Base-by-base conservation (phyloP, 2,113 vertebrate species). In the Apaloderma vittatum region DNA sequence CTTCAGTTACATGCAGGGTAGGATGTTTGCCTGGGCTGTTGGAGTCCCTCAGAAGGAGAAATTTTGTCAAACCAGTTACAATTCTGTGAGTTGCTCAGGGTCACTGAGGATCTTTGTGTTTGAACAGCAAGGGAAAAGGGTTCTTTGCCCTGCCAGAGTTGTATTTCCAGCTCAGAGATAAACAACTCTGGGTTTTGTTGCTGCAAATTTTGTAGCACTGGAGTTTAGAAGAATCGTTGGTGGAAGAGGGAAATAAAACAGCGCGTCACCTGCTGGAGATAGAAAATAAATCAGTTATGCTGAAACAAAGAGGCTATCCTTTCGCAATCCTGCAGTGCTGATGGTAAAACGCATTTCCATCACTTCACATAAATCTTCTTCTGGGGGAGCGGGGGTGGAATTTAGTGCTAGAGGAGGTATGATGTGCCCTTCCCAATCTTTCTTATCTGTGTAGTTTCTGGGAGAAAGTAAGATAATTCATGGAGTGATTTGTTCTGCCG, bases 281-380 rank as follows among this genome's bases (percentile, higher is more conserved):
- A 19, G 29, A 76, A 89, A 96, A 91, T 91, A 93, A 94, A 94
- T 94, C 90, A 67, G 32, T 17, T 83, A 65, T 75, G 62, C 67
- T 93, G 43, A 91, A 88, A 54, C 77, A 57, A 78, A 88, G 79
- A 72, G 62, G 30, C 88, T 86, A 5, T 65, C 96, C 2, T 3
- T 85, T 86, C 75, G 72, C 70, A 91, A 46, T 74, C 36, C 58
- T 83, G 63, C 46, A 59, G 34, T 73, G 75, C 52, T 73, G 78
- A 77, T 66, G 27, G 58, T 24, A 83, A 85, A 96, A 45, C 68
- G 21, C 71, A 5, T 67, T 82, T 61, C 81, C 79, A 1, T 76
- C 43, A 14, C 74, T 86, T 59, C 15, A 67, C 62, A 14, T n/a
- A 20, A 57, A 74, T 87, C 36, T 74, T 63, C 80, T 46, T 16